Conservation (phyloP, 2,113 vertebrate genomes). For the Ceyx cyanopectus region DNA sequence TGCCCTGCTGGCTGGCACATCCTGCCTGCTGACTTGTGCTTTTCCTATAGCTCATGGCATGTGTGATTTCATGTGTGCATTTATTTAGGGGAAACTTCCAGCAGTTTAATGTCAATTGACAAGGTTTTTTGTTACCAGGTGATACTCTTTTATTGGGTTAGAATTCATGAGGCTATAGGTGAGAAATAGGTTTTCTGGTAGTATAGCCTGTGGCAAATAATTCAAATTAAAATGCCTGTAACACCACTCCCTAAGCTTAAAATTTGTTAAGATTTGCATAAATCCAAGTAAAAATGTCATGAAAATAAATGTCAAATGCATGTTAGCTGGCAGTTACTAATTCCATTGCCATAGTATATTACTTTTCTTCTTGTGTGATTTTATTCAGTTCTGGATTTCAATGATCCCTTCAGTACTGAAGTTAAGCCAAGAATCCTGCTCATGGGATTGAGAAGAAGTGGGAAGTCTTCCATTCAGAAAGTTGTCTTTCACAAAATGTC, state of each 20-base stretch:
- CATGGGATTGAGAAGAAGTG: conserved; percentile 92
- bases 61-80: background rate
- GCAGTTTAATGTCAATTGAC: background rate
- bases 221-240: background rate
- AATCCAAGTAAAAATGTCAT: background rate
- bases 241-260: background rate
- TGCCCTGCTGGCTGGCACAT: background rate
- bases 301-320: background rate
- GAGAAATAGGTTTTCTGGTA: background rate
- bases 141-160: background rate
- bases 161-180: background rate
- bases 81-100: background rate
- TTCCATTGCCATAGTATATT: background rate
- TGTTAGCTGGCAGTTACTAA: background rate
- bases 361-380: conserved; percentile 67
- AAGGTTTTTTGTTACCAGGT: background rate
- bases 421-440: conserved; percentile 94
- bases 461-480: conserved; percentile 97
- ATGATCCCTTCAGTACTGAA: conserved; percentile 88
- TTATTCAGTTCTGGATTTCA: conserved; percentile 86
- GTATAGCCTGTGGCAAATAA: background rate
- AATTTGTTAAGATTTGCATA: background rate
- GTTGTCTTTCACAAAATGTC: conserved; percentile 97
- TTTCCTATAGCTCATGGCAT: background rate
- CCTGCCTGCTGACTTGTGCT: background rate